Conservation (phyloP, 2,888 invertebrate genomes). For the Sinodicranocentrus sp. region DNA sequence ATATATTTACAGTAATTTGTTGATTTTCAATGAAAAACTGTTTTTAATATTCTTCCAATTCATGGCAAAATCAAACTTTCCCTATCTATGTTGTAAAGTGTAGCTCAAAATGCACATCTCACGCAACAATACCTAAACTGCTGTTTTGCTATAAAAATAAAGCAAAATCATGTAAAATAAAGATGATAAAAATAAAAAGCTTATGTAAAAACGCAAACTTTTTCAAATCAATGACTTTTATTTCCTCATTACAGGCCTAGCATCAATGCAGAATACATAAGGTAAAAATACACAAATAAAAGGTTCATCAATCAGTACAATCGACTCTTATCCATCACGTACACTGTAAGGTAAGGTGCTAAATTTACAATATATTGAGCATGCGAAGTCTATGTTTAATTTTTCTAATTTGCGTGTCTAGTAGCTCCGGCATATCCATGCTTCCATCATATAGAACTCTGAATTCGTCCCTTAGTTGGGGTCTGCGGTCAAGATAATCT, state of each 20-base stretch:
- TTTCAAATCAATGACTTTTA: neutral
- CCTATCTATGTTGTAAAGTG: too few species aligned
- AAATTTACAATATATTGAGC: slow-evolving; percentile 38
- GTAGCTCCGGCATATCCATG: slow-evolving; percentile 74
- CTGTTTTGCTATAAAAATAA: too few species aligned
- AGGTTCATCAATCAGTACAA: neutral
- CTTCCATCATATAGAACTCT: slow-evolving; percentile 74
- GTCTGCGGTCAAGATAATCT: slow-evolving; percentile 72
- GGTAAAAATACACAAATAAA: neutral
- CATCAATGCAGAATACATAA: neutral
- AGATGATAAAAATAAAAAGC: neutral
- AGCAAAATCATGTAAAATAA: too few species aligned
- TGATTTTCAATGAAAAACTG: too few species aligned
- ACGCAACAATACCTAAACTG: too few species aligned
- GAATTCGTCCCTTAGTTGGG: slow-evolving; percentile 71
- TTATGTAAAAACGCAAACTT: neutral
- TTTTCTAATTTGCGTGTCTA: slow-evolving; percentile 74
- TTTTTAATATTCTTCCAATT: too few species aligned
- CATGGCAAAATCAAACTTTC: too few species aligned
- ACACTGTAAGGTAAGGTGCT: neutral
- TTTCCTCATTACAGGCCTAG: neutral
- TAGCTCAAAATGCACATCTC: too few species aligned
- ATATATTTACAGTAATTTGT: too few species aligned
- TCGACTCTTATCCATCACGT: neutral
- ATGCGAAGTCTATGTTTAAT: slow-evolving; percentile 63